Evolutionary conservation across 2,888 invertebrate species (phyloP).

Genomic region (Esperia sulphurella): DNA sequence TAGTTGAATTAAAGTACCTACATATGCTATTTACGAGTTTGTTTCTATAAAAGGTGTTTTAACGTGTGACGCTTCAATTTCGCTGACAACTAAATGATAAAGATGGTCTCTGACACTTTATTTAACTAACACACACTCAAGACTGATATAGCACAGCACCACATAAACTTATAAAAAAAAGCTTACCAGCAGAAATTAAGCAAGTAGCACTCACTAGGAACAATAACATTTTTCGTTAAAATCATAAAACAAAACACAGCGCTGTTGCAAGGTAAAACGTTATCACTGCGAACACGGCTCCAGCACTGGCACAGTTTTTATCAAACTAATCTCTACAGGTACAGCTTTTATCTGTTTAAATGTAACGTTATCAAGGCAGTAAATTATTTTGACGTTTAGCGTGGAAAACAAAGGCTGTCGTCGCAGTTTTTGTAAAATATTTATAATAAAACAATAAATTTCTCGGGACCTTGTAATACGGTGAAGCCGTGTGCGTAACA

Average conservation of each 20-base stretch:
- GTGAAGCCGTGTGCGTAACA: slow-evolving; percentile 16
- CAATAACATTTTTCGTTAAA: slow-evolving; percentile 40
- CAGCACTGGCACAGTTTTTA: slow-evolving; percentile 38
- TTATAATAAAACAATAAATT: slow-evolving; percentile 15
- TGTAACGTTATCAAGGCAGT: slow-evolving; percentile 52
- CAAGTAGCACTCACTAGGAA: slow-evolving; percentile 38
- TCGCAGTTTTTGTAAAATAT: neutral
- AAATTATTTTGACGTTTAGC: slow-evolving; percentile 53
- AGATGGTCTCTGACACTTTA: no score
- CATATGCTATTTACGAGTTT: no score
- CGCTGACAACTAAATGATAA: no score
- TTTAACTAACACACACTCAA: no score
- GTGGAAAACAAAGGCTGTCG: slow-evolving; percentile 36
- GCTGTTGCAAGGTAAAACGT: slow-evolving; percentile 7
- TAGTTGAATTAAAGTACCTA: no score
- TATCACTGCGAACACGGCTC: slow-evolving; percentile 5
- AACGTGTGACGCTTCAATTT: no score
- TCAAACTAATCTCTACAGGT: slow-evolving; percentile 54
- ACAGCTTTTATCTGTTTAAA: slow-evolving; percentile 50
- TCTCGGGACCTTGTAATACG: slow-evolving; percentile 17
- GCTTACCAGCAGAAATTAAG: slow-evolving; percentile 54
- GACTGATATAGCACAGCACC: neutral
- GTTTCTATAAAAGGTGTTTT: no score
- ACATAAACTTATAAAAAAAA: neutral
- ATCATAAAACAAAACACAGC: slow-evolving; percentile 18